Evolutionary conservation across 1,140 invertebrate species (phyloP).

Genomic region (Dendroctonus ponderosae): DNA sequence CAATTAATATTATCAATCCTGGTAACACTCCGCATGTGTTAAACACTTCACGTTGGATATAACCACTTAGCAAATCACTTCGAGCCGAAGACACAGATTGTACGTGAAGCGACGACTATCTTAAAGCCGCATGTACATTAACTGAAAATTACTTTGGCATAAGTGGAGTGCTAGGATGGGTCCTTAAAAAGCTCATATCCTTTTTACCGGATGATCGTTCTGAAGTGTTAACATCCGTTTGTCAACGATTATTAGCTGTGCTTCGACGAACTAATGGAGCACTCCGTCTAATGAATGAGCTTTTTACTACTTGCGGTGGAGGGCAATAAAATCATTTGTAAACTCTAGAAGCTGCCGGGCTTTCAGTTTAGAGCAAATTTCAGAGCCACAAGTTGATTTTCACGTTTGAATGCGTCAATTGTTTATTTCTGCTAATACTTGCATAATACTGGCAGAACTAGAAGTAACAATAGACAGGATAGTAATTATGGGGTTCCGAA

Average conservation of each 20-base stretch:
- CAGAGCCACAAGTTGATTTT: no score
- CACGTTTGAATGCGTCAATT: no score
- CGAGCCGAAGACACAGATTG: constrained; percentile 13
- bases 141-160: constrained; percentile 18
- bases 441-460: no score
- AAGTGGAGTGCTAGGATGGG: constrained; percentile 16
- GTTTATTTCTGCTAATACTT: no score
- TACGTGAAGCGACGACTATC: constrained; percentile 1
- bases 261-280: constrained; percentile 11
- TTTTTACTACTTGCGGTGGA: not conserved
- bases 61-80: constrained; percentile 14
- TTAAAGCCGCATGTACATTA: constrained; percentile 20
- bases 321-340: no score
- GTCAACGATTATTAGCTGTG: constrained; percentile 17
- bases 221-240: constrained; percentile 21
- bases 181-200: constrained; percentile 23
- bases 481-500: no score
- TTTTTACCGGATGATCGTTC: constrained; percentile 16
- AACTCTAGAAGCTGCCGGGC: no score
- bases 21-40: constrained; percentile 16
- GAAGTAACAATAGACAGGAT: no score
- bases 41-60: constrained; percentile 15
- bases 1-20: constrained; percentile 8
- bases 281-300: constrained; percentile 16
- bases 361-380: no score